A percentile compares a stretch with the other conserved stretches of the same genome.
These are phyloP conservation scores for Rhagonycha lutea DNA, from an alignment of 2,888 invertebrate species.

Conservation along the genomic window DNA sequence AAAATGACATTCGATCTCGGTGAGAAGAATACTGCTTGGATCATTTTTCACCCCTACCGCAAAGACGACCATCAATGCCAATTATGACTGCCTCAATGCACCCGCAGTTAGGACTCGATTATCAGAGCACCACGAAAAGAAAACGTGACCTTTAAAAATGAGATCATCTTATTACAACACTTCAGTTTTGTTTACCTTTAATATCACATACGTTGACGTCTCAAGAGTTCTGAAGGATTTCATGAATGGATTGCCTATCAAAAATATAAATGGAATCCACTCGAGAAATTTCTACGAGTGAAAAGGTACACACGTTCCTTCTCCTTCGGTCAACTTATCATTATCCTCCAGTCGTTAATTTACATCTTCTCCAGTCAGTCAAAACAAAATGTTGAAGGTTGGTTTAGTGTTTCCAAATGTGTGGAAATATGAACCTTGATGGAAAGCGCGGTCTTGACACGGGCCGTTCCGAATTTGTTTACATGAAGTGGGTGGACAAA, in stretches of 20 bases:
- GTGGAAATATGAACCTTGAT: background rate
- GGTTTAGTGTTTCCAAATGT: background rate
- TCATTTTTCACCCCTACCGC: slow-evolving; percentile 27
- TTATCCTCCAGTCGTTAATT: background rate
- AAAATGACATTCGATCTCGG: slow-evolving; percentile 20
- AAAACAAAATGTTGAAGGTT: background rate
- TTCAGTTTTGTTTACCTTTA: background rate
- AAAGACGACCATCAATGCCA: slow-evolving; percentile 17
- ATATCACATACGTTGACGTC: background rate
- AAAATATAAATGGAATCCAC: background rate
- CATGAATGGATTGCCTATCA: background rate
- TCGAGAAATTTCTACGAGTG: background rate
- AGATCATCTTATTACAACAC: background rate
- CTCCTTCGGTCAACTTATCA: background rate
- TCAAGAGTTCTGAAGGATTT: background rate
- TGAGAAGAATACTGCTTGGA: slow-evolving; percentile 21
- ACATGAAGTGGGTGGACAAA: background rate
- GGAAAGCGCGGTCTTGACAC: background rate
- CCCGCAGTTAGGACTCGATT: slow-evolving; percentile 20
- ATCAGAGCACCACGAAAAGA: background rate
- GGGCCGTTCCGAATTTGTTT: background rate
- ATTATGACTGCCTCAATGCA: slow-evolving; percentile 24
- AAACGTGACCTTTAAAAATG: background rate
- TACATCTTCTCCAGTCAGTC: background rate
- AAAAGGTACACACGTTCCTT: background rate